Conservation (phyloP, 2,888 invertebrate genomes). For the Campoplex capitator region DNA sequence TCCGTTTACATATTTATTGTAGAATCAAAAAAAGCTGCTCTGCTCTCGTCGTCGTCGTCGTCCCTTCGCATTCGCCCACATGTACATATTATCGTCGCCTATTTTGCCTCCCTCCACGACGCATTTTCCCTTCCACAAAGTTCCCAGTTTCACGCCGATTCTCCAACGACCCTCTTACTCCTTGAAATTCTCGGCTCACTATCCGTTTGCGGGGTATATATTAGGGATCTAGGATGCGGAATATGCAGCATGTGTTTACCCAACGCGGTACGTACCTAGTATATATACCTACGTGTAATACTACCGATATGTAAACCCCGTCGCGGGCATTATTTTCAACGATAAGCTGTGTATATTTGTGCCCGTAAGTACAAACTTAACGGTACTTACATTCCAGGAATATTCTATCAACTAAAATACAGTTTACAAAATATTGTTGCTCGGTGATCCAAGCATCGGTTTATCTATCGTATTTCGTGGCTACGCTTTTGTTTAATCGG, state of each 20-base stretch:
- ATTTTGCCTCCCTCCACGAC: not conserved
- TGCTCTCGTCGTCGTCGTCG: conserved; percentile 33
- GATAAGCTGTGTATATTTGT: conserved; percentile 26
- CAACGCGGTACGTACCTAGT: conserved; percentile 14
- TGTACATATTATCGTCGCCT: conserved; percentile 9
- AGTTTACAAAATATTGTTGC: not conserved
- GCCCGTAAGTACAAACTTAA: not conserved
- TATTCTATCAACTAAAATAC: conserved; percentile 1
- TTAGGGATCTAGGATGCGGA: not conserved
- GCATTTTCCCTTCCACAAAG: conserved; percentile 55
- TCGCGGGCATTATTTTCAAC: conserved; percentile 48
- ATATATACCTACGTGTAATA: conserved; percentile 34
- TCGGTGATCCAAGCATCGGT: not conserved
- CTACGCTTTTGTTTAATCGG: not conserved
- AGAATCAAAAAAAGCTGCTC: conserved; percentile 55
- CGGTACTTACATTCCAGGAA: not conserved
- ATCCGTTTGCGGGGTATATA: conserved; percentile 9
- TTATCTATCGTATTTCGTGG: not conserved
- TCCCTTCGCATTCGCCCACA: not conserved
- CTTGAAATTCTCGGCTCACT: conserved; percentile 55
- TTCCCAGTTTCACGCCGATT: conserved; percentile 65
- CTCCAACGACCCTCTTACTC: conserved; percentile 30
- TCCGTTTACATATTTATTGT: conserved; percentile 74
- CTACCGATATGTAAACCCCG: conserved; percentile 53
- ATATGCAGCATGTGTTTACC: conserved; percentile 23